Percentiles rank a stretch among this genome's conserved stretches.
These are phyloP conservation scores for Eurystomus glaucurus DNA, from an alignment of 2,797 vertebrate species.

Conservation along the genomic window DNA sequence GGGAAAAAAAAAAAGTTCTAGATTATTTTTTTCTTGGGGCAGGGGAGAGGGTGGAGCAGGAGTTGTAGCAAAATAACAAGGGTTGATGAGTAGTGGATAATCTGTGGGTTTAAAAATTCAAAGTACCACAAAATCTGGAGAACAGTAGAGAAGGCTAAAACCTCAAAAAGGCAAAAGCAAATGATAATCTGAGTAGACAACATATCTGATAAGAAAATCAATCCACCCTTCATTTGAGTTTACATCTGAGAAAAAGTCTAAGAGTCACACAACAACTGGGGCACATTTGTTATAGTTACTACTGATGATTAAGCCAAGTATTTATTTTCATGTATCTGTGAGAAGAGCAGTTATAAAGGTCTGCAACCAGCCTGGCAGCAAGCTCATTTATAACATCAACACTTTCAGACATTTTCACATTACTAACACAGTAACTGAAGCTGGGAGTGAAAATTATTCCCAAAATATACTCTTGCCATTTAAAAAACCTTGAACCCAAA, in stretches of 20 bases:
- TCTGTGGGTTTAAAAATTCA: not conserved
- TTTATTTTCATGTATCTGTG: conserved; percentile 84
- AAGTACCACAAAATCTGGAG: not conserved
- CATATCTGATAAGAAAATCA: not conserved
- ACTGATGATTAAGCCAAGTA: conserved; percentile 73
- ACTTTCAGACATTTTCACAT: conserved; percentile 61
- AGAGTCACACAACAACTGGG: not conserved
- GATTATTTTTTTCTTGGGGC: not conserved
- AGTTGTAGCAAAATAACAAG: not conserved
- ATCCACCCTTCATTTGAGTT: not conserved
- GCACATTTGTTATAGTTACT: conserved; percentile 49
- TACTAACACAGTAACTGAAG: not conserved
- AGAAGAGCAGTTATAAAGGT: conserved; percentile 82
- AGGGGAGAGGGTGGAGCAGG: not conserved
- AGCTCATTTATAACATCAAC: conserved; percentile 73
- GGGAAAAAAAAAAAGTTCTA: not conserved
- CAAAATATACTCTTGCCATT: conserved; percentile 2
- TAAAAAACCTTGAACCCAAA: conserved; percentile 33
- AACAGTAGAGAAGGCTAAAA: not conserved
- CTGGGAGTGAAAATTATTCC: not conserved
- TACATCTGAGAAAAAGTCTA: not conserved
- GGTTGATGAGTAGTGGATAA: not conserved
- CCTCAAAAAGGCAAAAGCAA: not conserved
- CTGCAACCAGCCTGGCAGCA: conserved; percentile 78
- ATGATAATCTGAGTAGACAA: not conserved